These are phyloP conservation scores for Tetheella fluctuosa DNA, from an alignment of 2,888 invertebrate genomes.

Conservation along the genomic window DNA sequence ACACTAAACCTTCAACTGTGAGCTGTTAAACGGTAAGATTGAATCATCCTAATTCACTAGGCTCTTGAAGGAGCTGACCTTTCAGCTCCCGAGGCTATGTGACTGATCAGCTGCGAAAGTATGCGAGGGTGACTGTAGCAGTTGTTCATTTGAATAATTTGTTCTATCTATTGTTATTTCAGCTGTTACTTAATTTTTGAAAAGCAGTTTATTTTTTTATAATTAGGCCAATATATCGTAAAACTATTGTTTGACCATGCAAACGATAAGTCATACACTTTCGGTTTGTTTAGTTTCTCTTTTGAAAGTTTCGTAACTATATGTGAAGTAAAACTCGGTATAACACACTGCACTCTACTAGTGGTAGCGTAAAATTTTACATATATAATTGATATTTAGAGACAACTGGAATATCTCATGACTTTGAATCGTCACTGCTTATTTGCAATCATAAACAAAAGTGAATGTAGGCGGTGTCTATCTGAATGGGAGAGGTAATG, in stretches of 20 bases:
- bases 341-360: slow-evolving; percentile 17
- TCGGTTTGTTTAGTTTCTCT: slow-evolving; percentile 50
- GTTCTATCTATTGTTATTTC: slow-evolving; percentile 8
- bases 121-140: slow-evolving; percentile 43
- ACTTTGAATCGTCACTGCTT: too few relatives aligned
- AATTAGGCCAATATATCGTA: not conserved
- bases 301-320: slow-evolving; percentile 64
- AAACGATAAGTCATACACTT: slow-evolving; percentile 9
- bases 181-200: not conserved
- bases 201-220: not conserved
- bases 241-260: slow-evolving; percentile 5
- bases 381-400: slow-evolving; percentile 24
- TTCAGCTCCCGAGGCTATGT: slow-evolving; percentile 47
- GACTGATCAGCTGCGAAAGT: slow-evolving; percentile 74
- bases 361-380: not conserved
- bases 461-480: slow-evolving; percentile 73
- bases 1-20: slow-evolving; percentile 24
- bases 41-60: slow-evolving; percentile 9
- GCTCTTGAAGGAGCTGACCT: slow-evolving; percentile 36
- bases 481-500: slow-evolving; percentile 55
- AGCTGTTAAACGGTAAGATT: slow-evolving; percentile 44
- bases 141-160: slow-evolving; percentile 39
- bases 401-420: slow-evolving; percentile 31
- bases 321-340: slow-evolving; percentile 42
- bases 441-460: slow-evolving; percentile 68